phyloP scores from a whole-genome alignment of 2,113 vertebrate species.

The Corythornis madagascariensis region DNA sequence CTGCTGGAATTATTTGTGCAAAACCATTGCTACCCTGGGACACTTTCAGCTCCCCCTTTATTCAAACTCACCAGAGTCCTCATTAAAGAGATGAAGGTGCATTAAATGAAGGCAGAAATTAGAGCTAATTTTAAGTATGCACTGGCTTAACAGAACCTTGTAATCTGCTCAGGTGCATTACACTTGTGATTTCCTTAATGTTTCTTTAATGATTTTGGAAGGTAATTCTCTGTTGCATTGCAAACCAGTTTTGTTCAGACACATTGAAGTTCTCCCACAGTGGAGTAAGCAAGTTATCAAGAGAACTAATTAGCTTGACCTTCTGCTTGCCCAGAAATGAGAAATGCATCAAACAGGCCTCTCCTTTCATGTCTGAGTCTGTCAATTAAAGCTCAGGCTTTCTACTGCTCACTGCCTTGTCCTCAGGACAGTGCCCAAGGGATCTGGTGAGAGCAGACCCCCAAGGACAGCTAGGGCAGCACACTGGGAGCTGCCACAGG shows the following conservation, averaged over 20 bases:
- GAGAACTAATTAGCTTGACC: conserved; percentile 62
- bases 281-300: conserved; percentile 36
- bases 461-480: background rate
- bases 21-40: background rate
- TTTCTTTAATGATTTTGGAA: conserved; percentile 49
- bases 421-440: background rate
- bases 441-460: background rate
- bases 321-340: conserved; percentile 33
- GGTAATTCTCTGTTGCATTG: conserved; percentile 14
- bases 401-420: background rate
- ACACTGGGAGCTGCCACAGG: accelerated
- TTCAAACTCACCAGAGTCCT: conserved; percentile 30
- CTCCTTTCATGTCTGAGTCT: conserved; percentile 10
- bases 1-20: background rate
- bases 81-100: conserved; percentile 19
- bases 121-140: conserved; percentile 23
- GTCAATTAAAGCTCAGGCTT: conserved; percentile 35
- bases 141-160: conserved; percentile 14
- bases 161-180: conserved; percentile 49
- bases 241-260: conserved; percentile 43
- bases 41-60: background rate
- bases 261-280: conserved; percentile 18
- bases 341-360: conserved; percentile 17
- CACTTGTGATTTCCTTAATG: conserved; percentile 26
- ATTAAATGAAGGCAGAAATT: conserved; percentile 40